These are phyloP conservation scores for Halichoeres trimaculatus DNA, from an alignment of 2,113 vertebrate genomes.

Conservation along the genomic window DNA sequence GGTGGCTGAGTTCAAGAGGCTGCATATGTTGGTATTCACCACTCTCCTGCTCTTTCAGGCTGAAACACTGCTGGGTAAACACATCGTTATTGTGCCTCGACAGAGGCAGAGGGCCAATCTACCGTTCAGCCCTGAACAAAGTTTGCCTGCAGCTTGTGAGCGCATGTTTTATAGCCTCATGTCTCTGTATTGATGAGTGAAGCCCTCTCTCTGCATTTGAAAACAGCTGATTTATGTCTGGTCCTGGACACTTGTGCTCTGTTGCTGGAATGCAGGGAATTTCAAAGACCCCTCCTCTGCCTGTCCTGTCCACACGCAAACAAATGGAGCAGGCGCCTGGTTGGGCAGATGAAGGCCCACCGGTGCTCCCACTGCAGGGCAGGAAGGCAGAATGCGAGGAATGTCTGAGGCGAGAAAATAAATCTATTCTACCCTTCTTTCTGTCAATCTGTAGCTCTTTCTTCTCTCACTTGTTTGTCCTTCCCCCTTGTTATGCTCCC, in stretches of 20 bases:
- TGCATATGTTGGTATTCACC: constrained; percentile 16
- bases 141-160: constrained; percentile 56
- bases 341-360: constrained; percentile 70
- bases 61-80: constrained; percentile 52
- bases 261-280: constrained; percentile 82
- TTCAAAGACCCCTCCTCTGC: constrained; percentile 74
- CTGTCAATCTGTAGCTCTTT: constrained; percentile 33
- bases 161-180: constrained; percentile 60
- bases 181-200: constrained; percentile 6
- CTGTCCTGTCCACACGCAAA: constrained; percentile 74
- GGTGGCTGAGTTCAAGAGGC: constrained; percentile 42
- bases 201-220: constrained; percentile 32
- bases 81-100: constrained; percentile 40
- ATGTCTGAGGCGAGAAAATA: constrained; percentile 75
- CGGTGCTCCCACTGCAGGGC: constrained; percentile 73
- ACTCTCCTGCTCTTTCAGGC: constrained; percentile 28
- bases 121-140: constrained; percentile 49
- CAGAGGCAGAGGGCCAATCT: constrained; percentile 31
- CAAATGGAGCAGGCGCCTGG: constrained; percentile 75
- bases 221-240: constrained; percentile 83
- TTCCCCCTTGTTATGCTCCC: neutral
- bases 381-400: constrained; percentile 74
- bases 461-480: constrained; percentile 2
- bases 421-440: constrained; percentile 48
- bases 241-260: constrained; percentile 78